These are phyloP conservation scores for Agrilus biguttatus DNA, from an alignment of 2,888 invertebrate genomes.

Conservation along the genomic window DNA sequence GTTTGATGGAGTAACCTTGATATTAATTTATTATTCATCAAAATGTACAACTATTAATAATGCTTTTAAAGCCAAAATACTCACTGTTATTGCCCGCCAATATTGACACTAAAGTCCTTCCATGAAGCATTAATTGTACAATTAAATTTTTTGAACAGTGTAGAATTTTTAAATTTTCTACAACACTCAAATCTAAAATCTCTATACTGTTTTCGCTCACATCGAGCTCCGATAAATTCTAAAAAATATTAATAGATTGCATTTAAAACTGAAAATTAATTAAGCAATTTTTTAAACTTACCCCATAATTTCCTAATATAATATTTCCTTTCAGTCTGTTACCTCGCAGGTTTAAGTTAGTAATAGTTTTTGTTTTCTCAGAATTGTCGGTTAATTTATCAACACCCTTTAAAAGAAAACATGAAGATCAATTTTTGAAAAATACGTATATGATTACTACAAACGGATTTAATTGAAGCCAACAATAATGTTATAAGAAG, in stretches of 20 bases:
- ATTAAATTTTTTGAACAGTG: conserved; percentile 66
- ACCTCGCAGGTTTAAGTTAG: conserved; percentile 60
- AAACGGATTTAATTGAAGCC: no score
- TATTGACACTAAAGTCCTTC: conserved; percentile 56
- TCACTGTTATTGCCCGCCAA: conserved; percentile 72
- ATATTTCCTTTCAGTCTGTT: conserved; percentile 73
- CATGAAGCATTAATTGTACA: conserved; percentile 64
- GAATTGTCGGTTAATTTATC: conserved; percentile 24
- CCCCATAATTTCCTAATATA: conserved; percentile 73
- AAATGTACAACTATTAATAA: neutral
- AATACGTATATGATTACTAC: no score
- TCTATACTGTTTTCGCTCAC: conserved; percentile 75
- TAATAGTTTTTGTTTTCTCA: conserved; percentile 36
- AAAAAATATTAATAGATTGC: conserved; percentile 20
- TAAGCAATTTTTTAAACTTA: conserved; percentile 30
- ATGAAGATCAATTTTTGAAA: neutral
- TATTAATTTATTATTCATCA: no score
- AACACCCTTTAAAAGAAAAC: conserved; percentile 20
- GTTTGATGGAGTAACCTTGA: no score
- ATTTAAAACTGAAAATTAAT: neutral
- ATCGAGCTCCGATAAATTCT: conserved; percentile 71
- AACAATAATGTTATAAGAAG: no score
- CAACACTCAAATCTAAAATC: conserved; percentile 63
- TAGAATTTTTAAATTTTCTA: conserved; percentile 60
- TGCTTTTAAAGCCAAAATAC: conserved; percentile 14